Base-by-base conservation (phyloP, 2,113 vertebrate genomes). In the Onychostoma macrolepis region DNA sequence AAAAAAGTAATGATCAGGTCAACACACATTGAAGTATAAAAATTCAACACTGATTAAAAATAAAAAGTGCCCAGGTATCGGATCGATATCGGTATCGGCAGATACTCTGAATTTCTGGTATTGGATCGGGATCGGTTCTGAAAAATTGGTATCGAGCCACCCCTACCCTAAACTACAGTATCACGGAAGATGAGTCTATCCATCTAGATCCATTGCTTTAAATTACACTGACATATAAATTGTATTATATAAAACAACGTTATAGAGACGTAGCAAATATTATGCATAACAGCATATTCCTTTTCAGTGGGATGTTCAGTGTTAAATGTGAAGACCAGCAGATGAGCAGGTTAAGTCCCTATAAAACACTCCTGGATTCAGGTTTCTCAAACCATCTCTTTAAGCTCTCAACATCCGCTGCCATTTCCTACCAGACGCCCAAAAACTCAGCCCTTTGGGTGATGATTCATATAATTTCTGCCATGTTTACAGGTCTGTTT, bases 311-410 rank as follows among this genome's bases (percentile, higher is more conserved):
- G 24, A 61, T 17, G 30, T 33, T 12, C 76, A 0, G 56, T 80
- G 30, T 80, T 80, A 45, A 65, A 67, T 28, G 61, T 28, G 6
- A 67, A 69, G n/a, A 71, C 43, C 38, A 71, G 63, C 63, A 83
- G 17, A 71, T 67, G 63, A 63, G 28, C 26, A 71, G 15, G 63
- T 13, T 30, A 26, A 33, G 24, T 33, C 24, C n/a, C 41, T 30
- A 33, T 50, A 71, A 83, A 69, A 71, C 30, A 2, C 63, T 30
- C 17, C 43, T 13, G 41, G 48, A 50, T 50, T 83, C 26, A 71
- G 69, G 41, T 30, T 81, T 80, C 38, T 81, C 56, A 81, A 81
- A 81, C 24, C 38, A 43, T 61, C 36, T 65, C 38, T 65, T 81
- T 65, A 45, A 21, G 58, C 79, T 43, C 79, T 81, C 61, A 82